A percentile compares a stretch with the other conserved stretches of the same genome.
phyloP scores from a whole-genome alignment of 2,888 invertebrate species.

The Epistrophella euchroma region DNA sequence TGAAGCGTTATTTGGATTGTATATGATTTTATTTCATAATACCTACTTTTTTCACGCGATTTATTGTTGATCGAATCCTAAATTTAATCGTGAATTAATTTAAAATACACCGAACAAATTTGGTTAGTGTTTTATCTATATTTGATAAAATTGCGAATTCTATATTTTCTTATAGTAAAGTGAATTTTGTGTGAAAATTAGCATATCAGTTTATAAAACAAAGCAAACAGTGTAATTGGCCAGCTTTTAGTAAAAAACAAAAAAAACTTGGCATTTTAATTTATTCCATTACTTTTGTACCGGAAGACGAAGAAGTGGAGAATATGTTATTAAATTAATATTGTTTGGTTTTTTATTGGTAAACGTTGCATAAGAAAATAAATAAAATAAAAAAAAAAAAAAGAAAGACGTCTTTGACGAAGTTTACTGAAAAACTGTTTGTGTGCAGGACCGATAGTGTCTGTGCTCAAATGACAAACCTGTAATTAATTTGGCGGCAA shows the following conservation, averaged over 20 bases:
- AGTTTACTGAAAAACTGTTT: slow-evolving; percentile 23
- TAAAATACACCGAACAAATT: slow-evolving; percentile 8
- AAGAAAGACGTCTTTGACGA: slow-evolving; percentile 3
- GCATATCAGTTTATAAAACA: background rate
- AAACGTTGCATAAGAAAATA: slow-evolving; percentile 27
- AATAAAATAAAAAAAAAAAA: too few relatives aligned
- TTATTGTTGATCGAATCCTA: background rate
- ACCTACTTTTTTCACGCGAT: background rate
- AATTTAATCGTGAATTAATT: slow-evolving; percentile 56
- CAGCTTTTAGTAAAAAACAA: slow-evolving; percentile 18
- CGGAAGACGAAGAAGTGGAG: slow-evolving; percentile 37
- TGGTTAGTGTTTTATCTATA: slow-evolving; percentile 2
- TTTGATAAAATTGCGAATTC: slow-evolving; percentile 1
- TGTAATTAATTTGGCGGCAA: slow-evolving; percentile 32
- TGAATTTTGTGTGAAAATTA: background rate
- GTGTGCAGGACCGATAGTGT: slow-evolving; percentile 16
- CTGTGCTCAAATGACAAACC: slow-evolving; percentile 17
- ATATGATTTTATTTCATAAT: slow-evolving; percentile 47
- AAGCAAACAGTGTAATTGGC: slow-evolving; percentile 31
- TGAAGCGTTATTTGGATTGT: slow-evolving; percentile 38
- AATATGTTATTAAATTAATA: slow-evolving; percentile 32
- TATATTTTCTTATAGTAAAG: background rate
- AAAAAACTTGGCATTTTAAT: slow-evolving; percentile 14
- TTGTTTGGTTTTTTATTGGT: slow-evolving; percentile 9
- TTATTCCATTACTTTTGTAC: slow-evolving; percentile 36